Base-by-base conservation (phyloP, 37 sponge, comb jelly and placozoan species). In the Oopsacas minuta region DNA sequence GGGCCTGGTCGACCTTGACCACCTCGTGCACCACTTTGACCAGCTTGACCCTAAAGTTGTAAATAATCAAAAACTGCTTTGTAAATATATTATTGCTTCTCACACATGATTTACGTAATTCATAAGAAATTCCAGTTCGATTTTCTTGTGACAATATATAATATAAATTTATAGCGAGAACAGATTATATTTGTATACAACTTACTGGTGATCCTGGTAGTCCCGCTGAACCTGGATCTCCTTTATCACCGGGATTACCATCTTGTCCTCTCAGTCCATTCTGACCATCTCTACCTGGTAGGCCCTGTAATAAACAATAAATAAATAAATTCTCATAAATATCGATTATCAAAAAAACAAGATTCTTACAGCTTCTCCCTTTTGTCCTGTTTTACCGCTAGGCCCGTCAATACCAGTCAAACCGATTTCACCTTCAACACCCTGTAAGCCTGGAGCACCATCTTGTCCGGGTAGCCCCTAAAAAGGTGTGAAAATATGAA, bases 151-250 rank as follows among this genome's bases (percentile, higher is more conserved):
- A n/a, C n/a, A n/a, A n/a, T n/a, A n/a, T n/a, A n/a, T n/a, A n/a
- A n/a, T n/a, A n/a, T n/a, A n/a, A n/a, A n/a, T n/a, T n/a, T n/a
- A n/a, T n/a, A n/a, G n/a, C n/a, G n/a, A n/a, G n/a, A n/a, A n/a
- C n/a, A n/a, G n/a, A n/a, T n/a, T n/a, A n/a, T n/a, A n/a, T n/a
- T n/a, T n/a, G n/a, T n/a, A 42, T 17, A 42, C 28, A n/a, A 61
- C 75, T 61, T 20, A 61, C 75, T 20, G 75, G 75, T 38, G 82
- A 7, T 52, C 85, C 85, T 12, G 37, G 42, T 51, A 15, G 22
- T 84, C 85, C 85, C 8, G 85, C 85, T 32, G 85, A 23, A 3
- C 85, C 85, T 52, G 85, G 85, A 32, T 38, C 85, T 39, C 85
- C 85, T n/a, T 39, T 84, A 34, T 84, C 37, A 28, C 85, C 85